A percentile compares a stretch with the other conserved stretches of the same genome.
Evolutionary conservation across 1,140 invertebrate species (phyloP).

Genomic region (Chrysoperla carnea): DNA sequence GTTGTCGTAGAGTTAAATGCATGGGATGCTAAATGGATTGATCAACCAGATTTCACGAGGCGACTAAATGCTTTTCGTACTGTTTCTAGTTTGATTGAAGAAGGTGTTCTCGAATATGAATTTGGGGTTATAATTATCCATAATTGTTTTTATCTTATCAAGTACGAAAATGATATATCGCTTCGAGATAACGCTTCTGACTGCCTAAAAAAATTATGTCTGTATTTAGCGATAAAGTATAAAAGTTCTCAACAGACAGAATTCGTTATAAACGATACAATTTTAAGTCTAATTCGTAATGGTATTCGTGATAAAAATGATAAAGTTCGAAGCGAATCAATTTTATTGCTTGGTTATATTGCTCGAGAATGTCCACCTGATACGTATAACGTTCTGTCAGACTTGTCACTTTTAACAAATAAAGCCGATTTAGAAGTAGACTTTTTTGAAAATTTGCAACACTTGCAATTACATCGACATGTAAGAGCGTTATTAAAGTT

Average conservation of each 20-base stretch:
- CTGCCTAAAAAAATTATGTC: conserved; percentile 46
- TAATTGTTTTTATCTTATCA: conserved; percentile 66
- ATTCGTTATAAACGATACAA: conserved; percentile 51
- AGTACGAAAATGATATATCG: conserved; percentile 63
- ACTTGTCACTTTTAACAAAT: conserved; percentile 51
- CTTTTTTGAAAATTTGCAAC: conserved; percentile 86
- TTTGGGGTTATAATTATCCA: conserved; percentile 56
- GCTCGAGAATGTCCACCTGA: conserved; percentile 44
- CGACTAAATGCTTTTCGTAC: conserved; percentile 54
- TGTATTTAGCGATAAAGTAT: conserved; percentile 32
- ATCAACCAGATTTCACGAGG: conserved; percentile 79
- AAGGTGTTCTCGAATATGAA: conserved; percentile 35
- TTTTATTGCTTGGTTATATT: conserved; percentile 56
- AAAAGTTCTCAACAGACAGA: conserved; percentile 29
- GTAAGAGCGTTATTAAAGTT: conserved; percentile 60
- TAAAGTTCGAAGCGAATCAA: conserved; percentile 50
- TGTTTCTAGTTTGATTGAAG: conserved; percentile 38
- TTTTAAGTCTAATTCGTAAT: conserved; percentile 46
- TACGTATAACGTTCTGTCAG: conserved; percentile 49
- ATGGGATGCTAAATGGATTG: conserved; percentile 67
- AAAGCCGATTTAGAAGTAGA: conserved; percentile 69
- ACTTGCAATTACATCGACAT: conserved; percentile 69
- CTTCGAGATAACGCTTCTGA: conserved; percentile 59
- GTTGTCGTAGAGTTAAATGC: conserved; percentile 57
- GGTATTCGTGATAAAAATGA: conserved; percentile 49